Evolutionary conservation across 2,888 invertebrate genomes (phyloP), one percentile per base, ranked within the genome.

Genomic region (Metacarcinus magister): DNA sequence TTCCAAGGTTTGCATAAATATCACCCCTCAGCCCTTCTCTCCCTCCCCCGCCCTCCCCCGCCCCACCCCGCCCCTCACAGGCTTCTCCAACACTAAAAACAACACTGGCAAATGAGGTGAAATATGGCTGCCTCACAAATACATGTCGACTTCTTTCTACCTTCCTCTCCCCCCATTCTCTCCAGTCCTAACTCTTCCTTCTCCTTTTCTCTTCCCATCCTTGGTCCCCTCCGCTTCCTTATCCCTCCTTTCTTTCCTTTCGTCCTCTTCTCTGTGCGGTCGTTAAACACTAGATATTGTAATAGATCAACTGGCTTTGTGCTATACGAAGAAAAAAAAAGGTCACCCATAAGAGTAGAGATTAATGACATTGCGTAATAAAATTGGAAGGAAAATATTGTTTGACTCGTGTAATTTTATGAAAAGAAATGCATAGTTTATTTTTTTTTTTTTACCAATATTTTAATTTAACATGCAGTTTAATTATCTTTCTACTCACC

Each of bases 1-100:
- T 87, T 87, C 87, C 87, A 87, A 87, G 87, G 87, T 87, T 87
- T 87, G 87, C 87, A 87, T 87, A 87, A 87, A 87, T 39, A 87
- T 87, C 87, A 32, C 92, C 43, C 54, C 92, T 28, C 48, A 32
- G 54, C 54, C 32, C n/a, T 7, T 28, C 54, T 19, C 54, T 13
- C 32, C 19, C 92, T 44, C 8, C 46, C 54, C 32, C 32, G 54
- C n/a, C 39, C 75, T 75, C 23, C 75, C 28, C 75, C 28, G 8
- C 54, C 54, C 13, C 75, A n/a, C 46, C 92, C 48, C 46, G 46
- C 46, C 39, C 32, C 92, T 60, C 60, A 16, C 92, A 46, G 54
- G n/a, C 28, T 32, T 23, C 92, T 92, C 92, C 92, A 60, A 87
- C 87, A 87, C 87, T 87, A 87, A 87, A 87, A 87, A 87, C 87